Evolutionary conservation across 2,888 invertebrate genomes (phyloP).

Genomic region (Philereme vetulata): DNA sequence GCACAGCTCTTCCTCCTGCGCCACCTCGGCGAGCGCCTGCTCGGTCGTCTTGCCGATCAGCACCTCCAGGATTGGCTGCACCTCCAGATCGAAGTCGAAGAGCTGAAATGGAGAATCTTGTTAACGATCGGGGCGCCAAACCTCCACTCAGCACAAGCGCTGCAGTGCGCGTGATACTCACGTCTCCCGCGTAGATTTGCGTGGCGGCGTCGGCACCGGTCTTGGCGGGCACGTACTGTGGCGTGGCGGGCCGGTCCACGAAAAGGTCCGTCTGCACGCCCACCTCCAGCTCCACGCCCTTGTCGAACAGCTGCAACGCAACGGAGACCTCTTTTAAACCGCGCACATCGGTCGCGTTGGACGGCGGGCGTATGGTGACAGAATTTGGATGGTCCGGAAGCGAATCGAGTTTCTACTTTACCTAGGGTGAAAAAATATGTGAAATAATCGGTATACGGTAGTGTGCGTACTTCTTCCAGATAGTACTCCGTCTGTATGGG

Average conservation of each 20-base stretch:
- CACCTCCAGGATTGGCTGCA: slow-evolving; percentile 94
- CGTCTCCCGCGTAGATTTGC: slow-evolving; percentile 95
- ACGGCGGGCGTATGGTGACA: too few relatives aligned
- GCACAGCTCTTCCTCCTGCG: slow-evolving; percentile 96
- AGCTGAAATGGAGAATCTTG: slow-evolving; percentile 74
- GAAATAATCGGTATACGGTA: background rate
- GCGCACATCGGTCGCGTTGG: too few relatives aligned
- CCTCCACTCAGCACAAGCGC: background rate
- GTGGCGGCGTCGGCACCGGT: slow-evolving; percentile 92
- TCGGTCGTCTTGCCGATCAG: slow-evolving; percentile 95
- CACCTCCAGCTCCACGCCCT: slow-evolving; percentile 89
- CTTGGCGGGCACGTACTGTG: slow-evolving; percentile 90
- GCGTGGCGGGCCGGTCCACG: slow-evolving; percentile 91
- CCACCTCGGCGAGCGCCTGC: slow-evolving; percentile 94
- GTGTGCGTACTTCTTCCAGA: slow-evolving; percentile 88
- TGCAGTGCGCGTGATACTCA: slow-evolving; percentile 64
- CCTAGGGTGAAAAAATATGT: too few relatives aligned
- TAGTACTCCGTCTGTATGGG: slow-evolving; percentile 95
- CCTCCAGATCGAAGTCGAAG: slow-evolving; percentile 96
- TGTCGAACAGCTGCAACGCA: slow-evolving; percentile 84
- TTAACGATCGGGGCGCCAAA: background rate
- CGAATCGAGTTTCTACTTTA: too few relatives aligned
- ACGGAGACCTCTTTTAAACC: background rate
- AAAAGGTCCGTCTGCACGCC: slow-evolving; percentile 95
- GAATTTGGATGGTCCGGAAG: too few relatives aligned